These are phyloP conservation scores for Drosophila kurseongensis DNA, from an alignment of 1,140 invertebrate genomes.

Conservation along the genomic window DNA sequence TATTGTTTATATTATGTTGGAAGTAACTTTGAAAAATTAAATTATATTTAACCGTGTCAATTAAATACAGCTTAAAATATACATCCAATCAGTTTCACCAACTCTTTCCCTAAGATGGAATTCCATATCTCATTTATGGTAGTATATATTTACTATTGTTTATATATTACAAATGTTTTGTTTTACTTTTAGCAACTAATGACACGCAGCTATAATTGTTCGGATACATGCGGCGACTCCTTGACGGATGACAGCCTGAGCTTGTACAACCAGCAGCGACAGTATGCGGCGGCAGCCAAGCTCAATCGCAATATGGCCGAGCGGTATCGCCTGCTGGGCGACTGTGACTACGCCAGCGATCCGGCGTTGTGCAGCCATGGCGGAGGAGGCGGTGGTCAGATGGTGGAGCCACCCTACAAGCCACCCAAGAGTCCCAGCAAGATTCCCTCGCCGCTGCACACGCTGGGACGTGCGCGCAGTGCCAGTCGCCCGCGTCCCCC, in stretches of 20 bases:
- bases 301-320: constrained; percentile 71
- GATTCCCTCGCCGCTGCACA: constrained; percentile 87
- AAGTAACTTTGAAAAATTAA: too few species aligned
- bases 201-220: constrained; percentile 83
- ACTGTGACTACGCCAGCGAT: constrained; percentile 82
- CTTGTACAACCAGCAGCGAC: constrained; percentile 62
- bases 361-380: constrained; percentile 73
- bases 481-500: constrained; percentile 84
- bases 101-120: too few species aligned
- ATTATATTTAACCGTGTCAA: too few species aligned
- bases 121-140: too few species aligned
- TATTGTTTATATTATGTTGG: not conserved
- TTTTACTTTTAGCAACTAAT: constrained; percentile 52
- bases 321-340: constrained; percentile 74
- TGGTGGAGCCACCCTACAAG: constrained; percentile 67
- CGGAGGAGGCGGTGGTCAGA: constrained; percentile 24
- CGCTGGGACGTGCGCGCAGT: constrained; percentile 85
- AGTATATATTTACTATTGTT: too few species aligned
- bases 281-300: constrained; percentile 62
- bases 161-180: not conserved
- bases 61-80: too few species aligned
- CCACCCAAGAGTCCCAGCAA: constrained; percentile 88
- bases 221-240: constrained; percentile 67
- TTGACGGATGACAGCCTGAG: constrained; percentile 80
- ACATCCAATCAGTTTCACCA: too few species aligned